Base-by-base conservation (phyloP, 2,113 vertebrate species). In the Antechinus stuartii region DNA sequence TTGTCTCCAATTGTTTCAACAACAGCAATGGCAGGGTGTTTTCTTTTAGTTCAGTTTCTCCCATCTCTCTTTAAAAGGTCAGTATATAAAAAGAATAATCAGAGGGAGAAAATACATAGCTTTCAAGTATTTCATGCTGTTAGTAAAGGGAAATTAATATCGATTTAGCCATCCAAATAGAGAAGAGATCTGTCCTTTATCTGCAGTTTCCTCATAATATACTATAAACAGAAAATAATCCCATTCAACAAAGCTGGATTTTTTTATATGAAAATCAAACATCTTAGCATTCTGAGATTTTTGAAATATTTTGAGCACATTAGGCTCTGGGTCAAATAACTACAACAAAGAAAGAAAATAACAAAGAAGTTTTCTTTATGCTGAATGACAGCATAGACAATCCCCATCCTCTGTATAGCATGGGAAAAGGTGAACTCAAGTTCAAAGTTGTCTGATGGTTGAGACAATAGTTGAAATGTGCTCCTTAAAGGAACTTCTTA, bases 1-100 rank as follows among this genome's bases (percentile, higher is more conserved):
- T 96, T 95, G 68, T 53, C 92, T 95, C 92, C 92, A 42, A 49
- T 47, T 52, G 50, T 57, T 97, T 94, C 53, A 92, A 68, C 25
- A 50, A 42, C 9, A 61, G 89, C 0, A 8, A 68, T 0, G 68
- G 14, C 50, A 93, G 35, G 2, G 5, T n/a, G 30, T 91, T 94
- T 93, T 54, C 30, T 91, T 93, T 93, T 54, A 57, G 47, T 94
- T 55, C 35, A 94, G 95, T 68, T 57, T 90, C 42, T 92, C 30
- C 16, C 50, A 27, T 68, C 68, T 23, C 68, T 97, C 92, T 53
- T 92, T 84, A 42, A 95, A 56, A 95, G 35, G 16, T 57, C 26
- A 56, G 1, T 47, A n/a, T 93, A 96, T 93, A 93, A 94, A 92
- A 93, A 61, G 35, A n/a, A 95, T 42, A 84, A 84, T 84, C 16